Evolutionary conservation across 2,113 vertebrate genomes (phyloP).

Genomic region (Callorhinus ursinus): DNA sequence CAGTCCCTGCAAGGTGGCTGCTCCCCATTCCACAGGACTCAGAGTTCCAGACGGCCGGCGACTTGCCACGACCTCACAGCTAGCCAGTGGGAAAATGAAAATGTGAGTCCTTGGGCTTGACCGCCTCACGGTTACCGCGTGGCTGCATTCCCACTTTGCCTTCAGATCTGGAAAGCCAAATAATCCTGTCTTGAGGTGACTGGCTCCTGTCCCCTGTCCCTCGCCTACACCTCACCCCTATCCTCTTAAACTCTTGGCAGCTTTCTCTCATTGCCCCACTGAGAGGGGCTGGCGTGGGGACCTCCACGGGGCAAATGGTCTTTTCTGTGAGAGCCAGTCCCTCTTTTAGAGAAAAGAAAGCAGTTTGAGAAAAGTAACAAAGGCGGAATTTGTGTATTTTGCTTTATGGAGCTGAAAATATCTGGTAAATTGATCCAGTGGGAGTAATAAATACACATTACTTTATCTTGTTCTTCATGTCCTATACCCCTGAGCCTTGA

Average conservation of each 20-base stretch:
- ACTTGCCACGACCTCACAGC: background rate
- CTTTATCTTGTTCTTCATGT: conserved; percentile 93
- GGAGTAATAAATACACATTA: conserved; percentile 93
- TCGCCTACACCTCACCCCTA: background rate
- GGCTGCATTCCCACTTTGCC: background rate
- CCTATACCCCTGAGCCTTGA: conserved; percentile 92
- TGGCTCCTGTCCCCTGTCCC: background rate
- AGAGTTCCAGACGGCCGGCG: background rate
- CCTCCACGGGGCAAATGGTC: conserved; percentile 55
- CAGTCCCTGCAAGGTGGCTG: background rate
- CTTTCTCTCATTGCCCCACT: background rate
- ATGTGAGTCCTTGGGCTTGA: background rate
- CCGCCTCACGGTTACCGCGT: background rate
- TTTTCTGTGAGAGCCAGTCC: conserved; percentile 55
- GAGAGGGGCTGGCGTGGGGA: background rate
- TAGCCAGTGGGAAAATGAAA: background rate
- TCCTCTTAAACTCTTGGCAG: background rate
- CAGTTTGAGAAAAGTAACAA: conserved; percentile 87
- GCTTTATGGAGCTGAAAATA: conserved; percentile 91
- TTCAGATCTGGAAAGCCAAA: background rate
- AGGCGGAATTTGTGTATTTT: conserved; percentile 89
- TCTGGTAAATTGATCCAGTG: conserved; percentile 92
- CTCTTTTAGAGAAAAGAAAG: conserved; percentile 82
- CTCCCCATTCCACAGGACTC: background rate
- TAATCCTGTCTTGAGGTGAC: background rate